Evolutionary conservation across 2,888 invertebrate genomes (phyloP).

Genomic region (Erebia ligea): DNA sequence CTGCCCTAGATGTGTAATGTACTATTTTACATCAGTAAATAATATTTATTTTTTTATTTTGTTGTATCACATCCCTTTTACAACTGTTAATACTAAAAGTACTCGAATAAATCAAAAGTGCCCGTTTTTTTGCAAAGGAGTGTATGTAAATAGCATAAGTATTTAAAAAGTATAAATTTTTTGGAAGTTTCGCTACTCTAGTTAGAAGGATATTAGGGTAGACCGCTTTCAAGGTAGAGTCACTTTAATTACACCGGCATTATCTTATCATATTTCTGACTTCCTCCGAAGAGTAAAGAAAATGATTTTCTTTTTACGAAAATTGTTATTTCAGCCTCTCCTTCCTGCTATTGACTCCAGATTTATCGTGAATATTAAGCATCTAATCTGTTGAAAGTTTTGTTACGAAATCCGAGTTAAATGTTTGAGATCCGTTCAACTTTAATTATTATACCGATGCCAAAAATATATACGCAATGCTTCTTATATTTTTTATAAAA

Average conservation of each 20-base stretch:
- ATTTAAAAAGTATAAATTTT: background rate
- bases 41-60: too few relatives aligned
- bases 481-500: too few relatives aligned
- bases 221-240: constrained; percentile 9
- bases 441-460: too few relatives aligned
- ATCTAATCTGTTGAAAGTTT: background rate
- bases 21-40: too few relatives aligned
- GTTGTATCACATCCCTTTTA: too few relatives aligned
- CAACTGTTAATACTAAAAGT: too few relatives aligned
- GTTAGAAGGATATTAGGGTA: background rate
- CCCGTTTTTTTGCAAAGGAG: too few relatives aligned
- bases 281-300: constrained; percentile 12
- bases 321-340: constrained; percentile 19
- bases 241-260: constrained; percentile 22
- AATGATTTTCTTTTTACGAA: constrained; percentile 13
- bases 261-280: constrained; percentile 16
- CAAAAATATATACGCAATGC: too few relatives aligned
- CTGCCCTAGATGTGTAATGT: too few relatives aligned
- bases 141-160: too few relatives aligned
- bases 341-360: background rate
- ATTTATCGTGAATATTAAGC: constrained; percentile 5
- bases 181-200: background rate
- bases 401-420: background rate
- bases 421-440: background rate
- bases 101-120: too few relatives aligned